Conservation (phyloP, 2,797 vertebrate species). For the Hippoglossus hippoglossus region DNA sequence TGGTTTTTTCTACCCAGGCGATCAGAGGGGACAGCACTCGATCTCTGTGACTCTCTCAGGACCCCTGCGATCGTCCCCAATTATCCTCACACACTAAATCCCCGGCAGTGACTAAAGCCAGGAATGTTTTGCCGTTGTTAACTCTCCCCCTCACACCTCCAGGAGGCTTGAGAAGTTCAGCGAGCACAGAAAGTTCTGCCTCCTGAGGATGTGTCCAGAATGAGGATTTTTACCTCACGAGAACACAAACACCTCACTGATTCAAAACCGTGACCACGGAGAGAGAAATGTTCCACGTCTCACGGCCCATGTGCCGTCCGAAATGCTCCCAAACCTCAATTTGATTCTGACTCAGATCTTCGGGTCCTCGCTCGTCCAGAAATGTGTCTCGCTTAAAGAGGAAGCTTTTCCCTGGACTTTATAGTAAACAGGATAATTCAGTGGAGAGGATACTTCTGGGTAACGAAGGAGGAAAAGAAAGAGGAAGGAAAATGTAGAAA, state of each 20-base stretch:
- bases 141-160: slow-evolving; percentile 7
- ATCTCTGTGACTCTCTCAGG: slow-evolving; percentile 12
- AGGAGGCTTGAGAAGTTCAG: slow-evolving; percentile 19
- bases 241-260: background rate
- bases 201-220: slow-evolving; percentile 32
- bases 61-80: slow-evolving; percentile 21
- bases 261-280: background rate
- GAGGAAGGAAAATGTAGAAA: slow-evolving; percentile 7
- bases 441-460: slow-evolving; percentile 1
- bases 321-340: slow-evolving; percentile 14
- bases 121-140: slow-evolving; percentile 46
- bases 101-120: slow-evolving; percentile 34
- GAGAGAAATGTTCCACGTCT: slow-evolving; percentile 33
- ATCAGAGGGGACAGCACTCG: slow-evolving; percentile 11
- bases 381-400: slow-evolving; percentile 2
- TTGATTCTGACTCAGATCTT: background rate
- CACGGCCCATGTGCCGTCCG: background rate
- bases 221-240: slow-evolving; percentile 4
- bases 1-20: slow-evolving; percentile 21
- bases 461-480: slow-evolving; percentile 3
- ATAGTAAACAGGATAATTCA: slow-evolving; percentile 2
- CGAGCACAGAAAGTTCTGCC: slow-evolving; percentile 12
- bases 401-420: background rate
- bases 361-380: slow-evolving; percentile 1
- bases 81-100: slow-evolving; percentile 35